Conservation (phyloP, 2,888 invertebrate species). For the Apodemia hepburni region DNA sequence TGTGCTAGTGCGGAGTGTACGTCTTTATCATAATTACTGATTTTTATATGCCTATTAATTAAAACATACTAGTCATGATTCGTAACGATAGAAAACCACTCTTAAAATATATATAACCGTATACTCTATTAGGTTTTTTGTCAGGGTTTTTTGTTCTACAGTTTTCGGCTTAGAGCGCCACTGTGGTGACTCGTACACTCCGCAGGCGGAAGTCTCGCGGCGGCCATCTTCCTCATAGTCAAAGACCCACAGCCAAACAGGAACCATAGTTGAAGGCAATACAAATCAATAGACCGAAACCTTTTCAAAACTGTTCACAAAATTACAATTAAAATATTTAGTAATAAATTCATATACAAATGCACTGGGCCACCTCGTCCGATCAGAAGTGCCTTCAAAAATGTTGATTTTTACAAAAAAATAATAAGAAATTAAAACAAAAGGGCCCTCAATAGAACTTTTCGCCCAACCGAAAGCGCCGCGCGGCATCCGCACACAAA, state of each 20-base stretch:
- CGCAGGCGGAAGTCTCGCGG: constrained; percentile 60
- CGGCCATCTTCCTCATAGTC: constrained; percentile 88
- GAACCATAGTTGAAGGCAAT: constrained; percentile 91
- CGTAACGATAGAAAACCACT: constrained; percentile 32
- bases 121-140: constrained; percentile 33
- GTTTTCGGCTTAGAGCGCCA: constrained; percentile 19
- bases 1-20: constrained; percentile 48
- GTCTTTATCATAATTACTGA: constrained; percentile 19
- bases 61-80: constrained; percentile 27
- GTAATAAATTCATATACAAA: constrained; percentile 77
- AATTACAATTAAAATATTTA: constrained; percentile 30
- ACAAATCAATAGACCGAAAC: constrained; percentile 64
- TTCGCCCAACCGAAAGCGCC: constrained; percentile 83
- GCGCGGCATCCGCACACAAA: constrained; percentile 55
- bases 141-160: constrained; percentile 32
- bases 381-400: constrained; percentile 97
- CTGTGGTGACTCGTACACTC: constrained; percentile 37
- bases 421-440: constrained; percentile 85
- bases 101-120: constrained; percentile 33
- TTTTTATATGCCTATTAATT: constrained; percentile 28
- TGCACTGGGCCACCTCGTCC: constrained; percentile 95
- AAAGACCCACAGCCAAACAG: constrained; percentile 85
- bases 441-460: constrained; percentile 94
- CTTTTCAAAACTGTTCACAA: constrained; percentile 42
- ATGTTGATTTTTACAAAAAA: constrained; percentile 92